phyloP scores from a whole-genome alignment of 2,888 invertebrate genomes.

The Sussaba pulchella region DNA sequence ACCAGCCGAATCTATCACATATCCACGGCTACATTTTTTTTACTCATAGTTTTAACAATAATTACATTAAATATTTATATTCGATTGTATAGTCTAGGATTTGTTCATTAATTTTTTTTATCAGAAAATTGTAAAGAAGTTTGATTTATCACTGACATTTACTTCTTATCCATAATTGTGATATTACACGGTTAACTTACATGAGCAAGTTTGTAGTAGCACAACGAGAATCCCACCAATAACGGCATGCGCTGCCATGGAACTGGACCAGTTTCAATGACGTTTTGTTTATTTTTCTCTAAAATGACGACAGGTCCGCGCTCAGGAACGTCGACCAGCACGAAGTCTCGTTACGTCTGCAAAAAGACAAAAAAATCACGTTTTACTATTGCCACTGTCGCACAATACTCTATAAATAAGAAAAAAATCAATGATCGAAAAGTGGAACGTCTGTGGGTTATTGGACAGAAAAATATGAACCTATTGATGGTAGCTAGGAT shows the following conservation, averaged over 20 bases:
- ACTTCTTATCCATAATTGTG: not conserved
- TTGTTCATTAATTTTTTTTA: no score
- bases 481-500: not conserved
- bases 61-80: no score
- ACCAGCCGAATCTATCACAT: not conserved
- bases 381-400: not conserved
- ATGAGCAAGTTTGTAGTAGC: slow-evolving; percentile 80
- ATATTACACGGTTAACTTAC: slow-evolving; percentile 74
- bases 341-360: slow-evolving; percentile 15
- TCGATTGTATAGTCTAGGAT: no score
- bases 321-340: slow-evolving; percentile 15
- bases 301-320: slow-evolving; percentile 25
- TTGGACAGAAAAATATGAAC: not conserved
- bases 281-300: not conserved
- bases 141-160: no score
- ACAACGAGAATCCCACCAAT: slow-evolving; percentile 79
- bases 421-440: not conserved
- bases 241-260: slow-evolving; percentile 81
- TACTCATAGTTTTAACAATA: no score
- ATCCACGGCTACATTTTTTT: slow-evolving; percentile 1
- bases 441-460: not conserved
- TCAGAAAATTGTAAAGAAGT: no score
- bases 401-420: not conserved
- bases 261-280: slow-evolving; percentile 66
- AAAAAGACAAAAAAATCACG: slow-evolving; percentile 11